Conservation (phyloP, 2,888 invertebrate species). For the Protonemura montana region DNA sequence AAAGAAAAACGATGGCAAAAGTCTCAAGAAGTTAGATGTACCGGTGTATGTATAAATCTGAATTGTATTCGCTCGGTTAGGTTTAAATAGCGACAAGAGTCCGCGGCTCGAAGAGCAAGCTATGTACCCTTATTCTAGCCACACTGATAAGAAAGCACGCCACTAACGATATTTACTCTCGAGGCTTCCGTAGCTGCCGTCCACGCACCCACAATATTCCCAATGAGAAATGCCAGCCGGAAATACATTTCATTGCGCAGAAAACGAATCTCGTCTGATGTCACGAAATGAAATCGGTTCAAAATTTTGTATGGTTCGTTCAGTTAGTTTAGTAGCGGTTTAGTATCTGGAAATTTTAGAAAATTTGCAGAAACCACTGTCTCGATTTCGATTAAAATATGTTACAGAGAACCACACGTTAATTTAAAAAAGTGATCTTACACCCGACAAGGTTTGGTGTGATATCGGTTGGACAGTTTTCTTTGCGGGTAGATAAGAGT, state of each 20-base stretch:
- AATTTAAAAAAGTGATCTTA: background rate
- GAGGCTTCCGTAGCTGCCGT: too few species aligned
- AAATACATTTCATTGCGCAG: too few species aligned
- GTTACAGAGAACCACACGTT: background rate
- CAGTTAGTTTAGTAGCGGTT: too few species aligned
- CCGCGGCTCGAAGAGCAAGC: background rate
- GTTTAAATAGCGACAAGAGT: constrained; percentile 10
- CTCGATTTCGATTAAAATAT: background rate
- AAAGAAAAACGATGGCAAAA: constrained; percentile 23
- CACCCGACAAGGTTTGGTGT: background rate
- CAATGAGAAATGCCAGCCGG: too few species aligned
- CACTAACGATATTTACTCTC: background rate
- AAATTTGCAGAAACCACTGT: too few species aligned
- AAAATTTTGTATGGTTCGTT: too few species aligned
- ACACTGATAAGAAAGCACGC: background rate
- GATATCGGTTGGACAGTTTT: constrained; percentile 1
- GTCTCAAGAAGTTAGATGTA: constrained; percentile 4
- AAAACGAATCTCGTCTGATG: too few species aligned
- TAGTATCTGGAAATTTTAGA: too few species aligned
- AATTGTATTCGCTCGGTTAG: constrained; percentile 36
- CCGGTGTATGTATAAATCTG: constrained; percentile 36
- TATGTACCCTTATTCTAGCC: background rate
- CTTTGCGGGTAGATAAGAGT: constrained; percentile 18
- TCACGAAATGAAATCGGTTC: too few species aligned
- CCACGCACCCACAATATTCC: too few species aligned